Evolutionary conservation across 2,113 vertebrate genomes (phyloP).

Genomic region (Sorex fumeus): DNA sequence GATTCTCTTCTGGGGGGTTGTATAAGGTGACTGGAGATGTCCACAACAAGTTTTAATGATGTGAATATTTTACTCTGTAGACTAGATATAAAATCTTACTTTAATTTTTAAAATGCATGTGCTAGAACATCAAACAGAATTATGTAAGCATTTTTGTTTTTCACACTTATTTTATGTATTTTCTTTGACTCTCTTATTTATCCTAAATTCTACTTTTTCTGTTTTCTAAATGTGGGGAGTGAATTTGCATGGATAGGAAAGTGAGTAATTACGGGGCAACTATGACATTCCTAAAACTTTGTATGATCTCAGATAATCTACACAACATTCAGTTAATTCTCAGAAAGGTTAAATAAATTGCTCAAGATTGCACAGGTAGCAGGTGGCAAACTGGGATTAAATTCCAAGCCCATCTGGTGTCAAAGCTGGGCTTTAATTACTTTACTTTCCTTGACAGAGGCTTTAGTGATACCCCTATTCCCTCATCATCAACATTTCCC

Average conservation of each 20-base stretch:
- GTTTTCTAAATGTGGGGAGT: not conserved
- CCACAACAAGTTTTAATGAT: not conserved
- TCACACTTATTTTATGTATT: not conserved
- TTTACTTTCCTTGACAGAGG: constrained; percentile 20
- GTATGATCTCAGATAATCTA: constrained; percentile 48
- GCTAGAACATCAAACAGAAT: not conserved
- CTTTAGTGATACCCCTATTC: not conserved
- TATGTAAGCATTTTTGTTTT: not conserved
- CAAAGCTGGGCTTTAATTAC: constrained; percentile 59
- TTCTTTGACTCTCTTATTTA: not conserved
- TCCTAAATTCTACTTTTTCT: not conserved
- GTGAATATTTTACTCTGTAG: not conserved
- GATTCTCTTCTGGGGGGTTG: not conserved
- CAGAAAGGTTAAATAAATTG: constrained; percentile 67
- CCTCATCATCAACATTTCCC: not conserved
- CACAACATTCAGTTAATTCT: constrained; percentile 58
- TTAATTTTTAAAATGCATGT: not conserved
- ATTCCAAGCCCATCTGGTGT: constrained; percentile 55
- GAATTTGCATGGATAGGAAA: constrained; percentile 3
- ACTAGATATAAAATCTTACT: not conserved
- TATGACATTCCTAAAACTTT: constrained; percentile 32
- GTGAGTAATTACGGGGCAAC: constrained; percentile 16
- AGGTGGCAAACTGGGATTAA: constrained; percentile 64
- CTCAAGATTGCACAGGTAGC: constrained; percentile 58
- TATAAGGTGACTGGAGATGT: not conserved